Percentiles rank a stretch among this genome's conserved stretches.
phyloP scores from a whole-genome alignment of 2,888 invertebrate genomes.

The Argyresthia albistria region DNA sequence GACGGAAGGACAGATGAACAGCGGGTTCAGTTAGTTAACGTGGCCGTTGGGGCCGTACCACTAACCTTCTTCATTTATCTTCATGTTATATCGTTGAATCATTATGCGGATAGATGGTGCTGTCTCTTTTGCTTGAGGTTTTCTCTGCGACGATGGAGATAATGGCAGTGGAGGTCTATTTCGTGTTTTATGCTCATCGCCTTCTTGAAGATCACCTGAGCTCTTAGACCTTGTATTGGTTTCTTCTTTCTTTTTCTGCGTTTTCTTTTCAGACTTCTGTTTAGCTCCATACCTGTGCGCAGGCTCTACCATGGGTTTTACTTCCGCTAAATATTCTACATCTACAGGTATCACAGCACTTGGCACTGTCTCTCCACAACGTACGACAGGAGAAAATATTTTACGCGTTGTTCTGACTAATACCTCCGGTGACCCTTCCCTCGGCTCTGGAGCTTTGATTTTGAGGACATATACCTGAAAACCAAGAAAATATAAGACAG shows the following conservation, averaged over 20 bases:
- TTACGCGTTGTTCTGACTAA: conserved; percentile 87
- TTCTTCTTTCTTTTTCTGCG: conserved; percentile 25
- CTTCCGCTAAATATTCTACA: conserved; percentile 52
- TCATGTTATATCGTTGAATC: conserved; percentile 79
- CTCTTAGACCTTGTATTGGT: conserved; percentile 32
- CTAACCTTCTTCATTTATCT: conserved; percentile 71
- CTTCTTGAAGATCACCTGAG: conserved; percentile 46
- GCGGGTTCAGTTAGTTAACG: too few relatives aligned
- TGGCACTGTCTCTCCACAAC: conserved; percentile 67
- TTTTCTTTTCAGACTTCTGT: conserved; percentile 24
- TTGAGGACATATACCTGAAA: conserved; percentile 55
- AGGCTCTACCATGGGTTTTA: conserved; percentile 28
- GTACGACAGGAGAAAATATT: conserved; percentile 81
- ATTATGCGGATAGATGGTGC: conserved; percentile 80
- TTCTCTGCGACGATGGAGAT: conserved; percentile 73
- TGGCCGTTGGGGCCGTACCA: too few relatives aligned
- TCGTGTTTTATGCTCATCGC: conserved; percentile 41
- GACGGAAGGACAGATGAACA: too few relatives aligned
- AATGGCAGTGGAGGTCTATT: conserved; percentile 71
- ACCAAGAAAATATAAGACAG: conserved; percentile 3
- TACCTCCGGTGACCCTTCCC: conserved; percentile 72
- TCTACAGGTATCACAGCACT: conserved; percentile 63
- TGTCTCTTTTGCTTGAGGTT: conserved; percentile 72
- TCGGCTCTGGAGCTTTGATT: conserved; percentile 48
- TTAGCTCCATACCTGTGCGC: conserved; percentile 15